These are phyloP conservation scores for Cuniculus paca DNA, from an alignment of 2,797 vertebrate genomes.

Conservation along the genomic window DNA sequence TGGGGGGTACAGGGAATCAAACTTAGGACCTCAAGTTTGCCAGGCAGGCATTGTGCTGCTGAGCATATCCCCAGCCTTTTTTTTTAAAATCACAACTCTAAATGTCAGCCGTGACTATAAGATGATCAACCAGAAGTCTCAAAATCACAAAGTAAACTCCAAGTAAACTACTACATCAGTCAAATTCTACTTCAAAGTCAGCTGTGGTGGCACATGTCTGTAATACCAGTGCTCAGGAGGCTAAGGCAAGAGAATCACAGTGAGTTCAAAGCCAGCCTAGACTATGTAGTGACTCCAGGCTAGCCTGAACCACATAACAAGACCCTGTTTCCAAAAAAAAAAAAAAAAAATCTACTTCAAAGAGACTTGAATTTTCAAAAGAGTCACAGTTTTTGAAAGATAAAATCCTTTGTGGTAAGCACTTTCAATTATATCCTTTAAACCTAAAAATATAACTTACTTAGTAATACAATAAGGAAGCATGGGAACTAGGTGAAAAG, in stretches of 20 bases:
- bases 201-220: too few species aligned
- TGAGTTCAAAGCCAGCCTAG: neutral
- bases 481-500: neutral
- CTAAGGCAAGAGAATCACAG: neutral
- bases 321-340: neutral
- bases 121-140: neutral
- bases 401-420: slow-evolving; percentile 35
- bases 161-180: neutral
- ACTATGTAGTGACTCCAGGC: neutral
- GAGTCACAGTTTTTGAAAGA: neutral
- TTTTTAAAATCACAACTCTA: too few species aligned
- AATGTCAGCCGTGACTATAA: neutral
- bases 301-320: neutral
- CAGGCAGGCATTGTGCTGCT: too few species aligned
- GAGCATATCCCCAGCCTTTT: too few species aligned
- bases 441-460: slow-evolving; percentile 32
- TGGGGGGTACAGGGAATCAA: too few species aligned
- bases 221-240: neutral
- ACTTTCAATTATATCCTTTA: slow-evolving; percentile 28
- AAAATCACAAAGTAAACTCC: neutral
- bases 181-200: slow-evolving; percentile 35
- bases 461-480: neutral
- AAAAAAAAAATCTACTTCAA: neutral
- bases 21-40: too few species aligned
- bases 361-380: slow-evolving; percentile 38